Evolutionary conservation across 2,888 invertebrate genomes (phyloP).

Genomic region (Ethmia dodecea): DNA sequence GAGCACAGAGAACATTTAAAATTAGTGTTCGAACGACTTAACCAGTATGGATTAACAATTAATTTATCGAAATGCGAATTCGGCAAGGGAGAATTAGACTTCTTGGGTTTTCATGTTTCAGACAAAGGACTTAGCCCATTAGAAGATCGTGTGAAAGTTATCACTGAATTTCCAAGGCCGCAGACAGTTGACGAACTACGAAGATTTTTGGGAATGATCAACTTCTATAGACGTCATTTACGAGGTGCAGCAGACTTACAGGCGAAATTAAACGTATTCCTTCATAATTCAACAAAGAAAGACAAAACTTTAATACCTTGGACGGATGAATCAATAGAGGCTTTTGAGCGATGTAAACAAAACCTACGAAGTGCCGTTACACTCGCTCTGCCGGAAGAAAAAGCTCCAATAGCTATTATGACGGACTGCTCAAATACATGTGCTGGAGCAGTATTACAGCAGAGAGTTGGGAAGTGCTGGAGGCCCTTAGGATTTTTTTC

Average conservation of each 20-base stretch:
- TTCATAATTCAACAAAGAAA: conserved; percentile 17
- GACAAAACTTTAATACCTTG: conserved; percentile 21
- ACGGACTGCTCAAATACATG: conserved; percentile 29
- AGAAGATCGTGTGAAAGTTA: conserved; percentile 14
- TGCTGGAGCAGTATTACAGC: conserved; percentile 35
- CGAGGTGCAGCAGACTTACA: conserved; percentile 5
- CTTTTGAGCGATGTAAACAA: conserved; percentile 16
- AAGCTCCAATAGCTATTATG: conserved; percentile 20
- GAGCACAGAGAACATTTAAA: neutral
- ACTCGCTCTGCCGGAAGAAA: conserved; percentile 10
- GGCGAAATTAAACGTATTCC: conserved; percentile 9
- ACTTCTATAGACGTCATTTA: conserved; percentile 13
- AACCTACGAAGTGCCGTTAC: conserved; percentile 12
- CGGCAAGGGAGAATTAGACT: conserved; percentile 11
- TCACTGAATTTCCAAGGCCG: conserved; percentile 12
- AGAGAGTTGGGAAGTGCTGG: conserved; percentile 17
- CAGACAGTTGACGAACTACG: conserved; percentile 9
- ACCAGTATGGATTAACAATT: conserved; percentile 15
- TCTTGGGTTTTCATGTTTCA: conserved; percentile 16
- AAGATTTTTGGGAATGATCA: conserved; percentile 13
- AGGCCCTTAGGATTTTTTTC: conserved; percentile 22
- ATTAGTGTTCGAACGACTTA: conserved; percentile 15
- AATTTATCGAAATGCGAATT: conserved; percentile 17
- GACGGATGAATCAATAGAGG: conserved; percentile 13
- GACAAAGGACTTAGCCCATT: conserved; percentile 9